Percentiles rank a stretch among this genome's conserved stretches.
These are phyloP conservation scores for Argyrosomus japonicus DNA, from an alignment of 2,113 vertebrate genomes.

Conservation along the genomic window DNA sequence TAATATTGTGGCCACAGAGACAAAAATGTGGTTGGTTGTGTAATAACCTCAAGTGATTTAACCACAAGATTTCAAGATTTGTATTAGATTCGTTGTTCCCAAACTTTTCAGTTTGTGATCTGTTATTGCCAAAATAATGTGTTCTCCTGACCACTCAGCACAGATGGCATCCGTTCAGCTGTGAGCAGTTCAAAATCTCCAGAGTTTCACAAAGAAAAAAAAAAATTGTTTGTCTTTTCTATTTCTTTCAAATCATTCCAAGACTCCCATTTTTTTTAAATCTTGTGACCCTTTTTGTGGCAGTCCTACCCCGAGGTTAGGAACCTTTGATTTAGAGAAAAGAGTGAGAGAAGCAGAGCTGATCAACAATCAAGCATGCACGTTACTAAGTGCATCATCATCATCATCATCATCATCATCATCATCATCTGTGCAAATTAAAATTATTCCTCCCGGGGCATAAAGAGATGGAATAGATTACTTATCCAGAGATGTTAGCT, in stretches of 20 bases:
- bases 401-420: constrained; percentile 44
- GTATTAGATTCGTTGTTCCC: background rate
- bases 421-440: constrained; percentile 42
- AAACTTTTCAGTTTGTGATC: background rate
- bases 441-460: constrained; percentile 31
- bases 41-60: constrained; percentile 6
- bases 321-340: background rate
- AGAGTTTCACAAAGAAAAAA: background rate
- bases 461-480: constrained; percentile 31
- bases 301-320: background rate
- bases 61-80: constrained; percentile 8
- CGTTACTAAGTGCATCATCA: constrained; percentile 31
- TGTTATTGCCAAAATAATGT: background rate
- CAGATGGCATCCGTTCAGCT: background rate
- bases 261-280: background rate
- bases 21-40: background rate
- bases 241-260: background rate
- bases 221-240: background rate
- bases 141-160: background rate
- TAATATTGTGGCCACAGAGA: constrained; percentile 2
- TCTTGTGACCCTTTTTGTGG: background rate
- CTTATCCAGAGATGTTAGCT: constrained; percentile 28
- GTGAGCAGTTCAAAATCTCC: background rate
- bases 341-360: background rate
- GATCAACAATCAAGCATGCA: constrained; percentile 15